Evolutionary conservation across 2,797 vertebrate species (phyloP), one percentile per base, ranked within the genome.

Genomic region (Phataginus tricuspis): DNA sequence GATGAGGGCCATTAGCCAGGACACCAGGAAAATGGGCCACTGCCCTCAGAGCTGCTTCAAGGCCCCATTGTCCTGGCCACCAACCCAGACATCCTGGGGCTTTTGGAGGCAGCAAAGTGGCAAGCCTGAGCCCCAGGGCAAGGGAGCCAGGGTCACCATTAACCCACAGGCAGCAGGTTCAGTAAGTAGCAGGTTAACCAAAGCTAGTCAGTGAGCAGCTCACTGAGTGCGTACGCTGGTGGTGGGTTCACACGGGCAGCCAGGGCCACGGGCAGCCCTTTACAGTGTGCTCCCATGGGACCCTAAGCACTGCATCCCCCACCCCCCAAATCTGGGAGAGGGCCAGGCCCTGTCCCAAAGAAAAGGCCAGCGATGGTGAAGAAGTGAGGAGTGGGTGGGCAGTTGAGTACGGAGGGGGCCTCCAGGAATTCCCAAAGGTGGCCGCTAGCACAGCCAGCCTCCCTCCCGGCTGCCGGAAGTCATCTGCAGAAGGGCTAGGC

Each of bases 381-480:
- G 42, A 69, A 51, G 34, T 23, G 2, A 1, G 37, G 91, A 15
- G 23, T 6, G 12, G 37, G 49, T 4, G 15, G 31, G 45, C 31
- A 23, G 29, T 14, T 19, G 49, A 72, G 49, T 7, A 21, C 10
- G 72, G 27, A 69, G 79, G 61, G 7, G 14, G 7, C 34, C 98
- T 99, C 99, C 99, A 99, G 12, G 99, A 99, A 94, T 99, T 99
- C 31, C 99, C 99, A 55, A 99, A 99, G 89, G 98, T 98, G 31
- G 99, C 98, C 0, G 99, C 99, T 0, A 98, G 98, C 1, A 95
- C 85, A 0, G 98, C 98, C 37, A 99, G 79, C 1, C 91, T 95
- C 80, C 99, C 99, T 2, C 90, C 95, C 82, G 96, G 13, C 80
- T 96, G 98, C 31, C 98, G 94, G 90, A 99, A 99, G 96, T 99